Percentiles rank a stretch among this genome's conserved stretches.
phyloP scores from a whole-genome alignment of 2,113 vertebrate genomes.

The Ploceus nigricollis region DNA sequence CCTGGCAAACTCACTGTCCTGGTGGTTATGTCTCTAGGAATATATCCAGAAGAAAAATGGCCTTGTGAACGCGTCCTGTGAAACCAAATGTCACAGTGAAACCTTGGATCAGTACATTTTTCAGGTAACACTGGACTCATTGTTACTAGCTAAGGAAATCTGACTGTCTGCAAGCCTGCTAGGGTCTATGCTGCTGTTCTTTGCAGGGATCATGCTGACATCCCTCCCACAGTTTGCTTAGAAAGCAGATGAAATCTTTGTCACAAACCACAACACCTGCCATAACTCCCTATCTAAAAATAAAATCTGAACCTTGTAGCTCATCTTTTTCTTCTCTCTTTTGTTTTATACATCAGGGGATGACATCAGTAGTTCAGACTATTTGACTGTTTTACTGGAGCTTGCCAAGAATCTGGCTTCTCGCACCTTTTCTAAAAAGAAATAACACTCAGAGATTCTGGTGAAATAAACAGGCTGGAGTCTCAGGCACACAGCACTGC shows the following conservation, averaged over 20 bases:
- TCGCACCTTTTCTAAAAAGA: not conserved
- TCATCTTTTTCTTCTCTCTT: not conserved
- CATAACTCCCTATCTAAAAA: not conserved
- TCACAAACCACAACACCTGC: slow-evolving; percentile 21
- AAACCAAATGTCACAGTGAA: not conserved
- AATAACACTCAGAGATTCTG: not conserved
- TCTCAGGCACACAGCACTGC: not conserved
- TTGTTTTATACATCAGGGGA: not conserved
- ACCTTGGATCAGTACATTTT: not conserved
- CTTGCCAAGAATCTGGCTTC: not conserved
- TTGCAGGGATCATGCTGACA: not conserved
- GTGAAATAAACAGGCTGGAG: not conserved
- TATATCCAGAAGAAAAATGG: not conserved
- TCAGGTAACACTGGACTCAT: not conserved
- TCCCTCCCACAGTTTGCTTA: slow-evolving; percentile 15
- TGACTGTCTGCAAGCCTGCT: not conserved
- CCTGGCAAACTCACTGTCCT: not conserved
- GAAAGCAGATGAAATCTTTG: slow-evolving; percentile 22
- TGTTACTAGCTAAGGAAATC: not conserved
- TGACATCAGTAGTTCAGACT: not conserved
- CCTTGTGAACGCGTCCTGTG: not conserved
- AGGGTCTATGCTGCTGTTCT: not conserved
- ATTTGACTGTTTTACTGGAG: not conserved
- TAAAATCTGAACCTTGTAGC: not conserved
- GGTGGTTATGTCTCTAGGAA: not conserved